Evolutionary conservation across 2,888 invertebrate species (phyloP).

Genomic region (Balanococcus diminutus): DNA sequence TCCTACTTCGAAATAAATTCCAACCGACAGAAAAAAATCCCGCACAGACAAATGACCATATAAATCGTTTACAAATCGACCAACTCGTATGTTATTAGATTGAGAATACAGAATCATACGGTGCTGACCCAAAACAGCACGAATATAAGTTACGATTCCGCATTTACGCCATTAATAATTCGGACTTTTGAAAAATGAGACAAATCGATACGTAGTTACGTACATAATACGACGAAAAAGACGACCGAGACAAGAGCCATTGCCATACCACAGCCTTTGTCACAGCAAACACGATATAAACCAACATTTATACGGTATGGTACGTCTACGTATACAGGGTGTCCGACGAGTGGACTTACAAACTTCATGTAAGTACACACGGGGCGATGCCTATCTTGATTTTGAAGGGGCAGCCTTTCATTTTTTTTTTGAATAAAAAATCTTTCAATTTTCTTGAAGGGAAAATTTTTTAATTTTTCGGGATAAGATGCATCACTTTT

Average conservation of each 20-base stretch:
- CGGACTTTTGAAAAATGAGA: background rate
- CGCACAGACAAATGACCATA: background rate
- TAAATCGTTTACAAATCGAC: background rate
- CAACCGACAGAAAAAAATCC: background rate
- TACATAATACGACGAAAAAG: too few species aligned
- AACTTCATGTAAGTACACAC: too few species aligned
- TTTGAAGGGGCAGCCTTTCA: too few species aligned
- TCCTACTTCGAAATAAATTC: background rate
- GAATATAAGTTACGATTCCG: background rate
- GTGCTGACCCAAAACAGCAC: background rate
- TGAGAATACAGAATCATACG: background rate
- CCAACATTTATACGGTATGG: background rate
- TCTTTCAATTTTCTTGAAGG: too few species aligned
- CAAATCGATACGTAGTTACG: background rate
- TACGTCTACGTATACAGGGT: background rate
- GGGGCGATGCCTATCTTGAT: too few species aligned
- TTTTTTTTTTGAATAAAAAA: too few species aligned
- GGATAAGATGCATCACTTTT: too few species aligned
- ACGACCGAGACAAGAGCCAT: too few species aligned
- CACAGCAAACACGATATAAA: background rate
- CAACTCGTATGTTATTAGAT: background rate
- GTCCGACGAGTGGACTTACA: too few species aligned
- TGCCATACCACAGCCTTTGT: background rate
- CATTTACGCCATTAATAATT: background rate
- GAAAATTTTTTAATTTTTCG: too few species aligned